These are phyloP conservation scores for Heterochromis multidens DNA, from an alignment of 2,113 vertebrate species.

Conservation along the genomic window DNA sequence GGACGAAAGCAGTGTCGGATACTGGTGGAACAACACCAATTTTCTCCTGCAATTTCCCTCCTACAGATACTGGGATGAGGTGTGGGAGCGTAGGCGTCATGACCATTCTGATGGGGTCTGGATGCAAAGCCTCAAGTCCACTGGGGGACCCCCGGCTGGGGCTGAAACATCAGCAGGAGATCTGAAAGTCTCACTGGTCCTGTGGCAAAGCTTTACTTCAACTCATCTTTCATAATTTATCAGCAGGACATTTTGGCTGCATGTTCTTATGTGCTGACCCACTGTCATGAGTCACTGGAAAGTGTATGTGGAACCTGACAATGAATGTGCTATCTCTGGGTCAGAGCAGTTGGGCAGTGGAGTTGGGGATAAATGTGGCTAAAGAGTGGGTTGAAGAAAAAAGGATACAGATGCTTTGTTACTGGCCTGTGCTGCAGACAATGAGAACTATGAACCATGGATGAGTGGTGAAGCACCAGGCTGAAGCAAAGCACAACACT, in stretches of 20 bases:
- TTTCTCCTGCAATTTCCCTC: constrained; percentile 69
- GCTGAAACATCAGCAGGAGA: background rate
- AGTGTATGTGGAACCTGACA: background rate
- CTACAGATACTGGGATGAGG: constrained; percentile 63
- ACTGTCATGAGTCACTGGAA: background rate
- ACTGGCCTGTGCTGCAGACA: constrained; percentile 56
- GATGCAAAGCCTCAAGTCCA: constrained; percentile 12
- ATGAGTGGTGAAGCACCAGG: constrained; percentile 66
- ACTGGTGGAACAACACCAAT: constrained; percentile 68
- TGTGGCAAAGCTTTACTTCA: background rate
- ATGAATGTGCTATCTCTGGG: constrained; percentile 17
- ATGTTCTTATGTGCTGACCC: background rate
- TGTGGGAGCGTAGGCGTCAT: constrained; percentile 23
- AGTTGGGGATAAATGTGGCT: background rate
- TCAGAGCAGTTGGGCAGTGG: constrained; percentile 31
- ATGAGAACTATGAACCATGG: constrained; percentile 69
- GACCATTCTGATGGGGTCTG: constrained; percentile 34
- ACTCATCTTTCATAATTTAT: constrained; percentile 13
- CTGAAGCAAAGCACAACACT: background rate
- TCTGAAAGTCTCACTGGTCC: constrained; percentile 14
- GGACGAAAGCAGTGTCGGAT: constrained; percentile 48
- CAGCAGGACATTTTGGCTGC: background rate
- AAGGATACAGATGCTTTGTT: constrained; percentile 73
- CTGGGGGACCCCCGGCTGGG: constrained; percentile 2
- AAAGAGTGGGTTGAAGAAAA: constrained; percentile 54